Conservation (phyloP, 2,113 vertebrate genomes). For the Myotis lucifugus region DNA sequence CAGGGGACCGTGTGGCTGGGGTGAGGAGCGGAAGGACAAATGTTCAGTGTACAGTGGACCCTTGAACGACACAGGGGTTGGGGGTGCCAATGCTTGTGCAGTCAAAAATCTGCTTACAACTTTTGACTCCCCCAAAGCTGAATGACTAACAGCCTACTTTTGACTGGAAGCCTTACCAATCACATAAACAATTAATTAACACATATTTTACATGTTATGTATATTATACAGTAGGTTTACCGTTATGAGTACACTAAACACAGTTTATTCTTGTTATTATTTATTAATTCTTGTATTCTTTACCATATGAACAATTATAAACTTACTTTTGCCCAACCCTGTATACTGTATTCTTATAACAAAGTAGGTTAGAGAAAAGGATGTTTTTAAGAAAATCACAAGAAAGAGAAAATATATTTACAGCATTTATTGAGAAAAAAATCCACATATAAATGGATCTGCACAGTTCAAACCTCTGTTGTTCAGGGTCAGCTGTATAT, state of each 20-base stretch:
- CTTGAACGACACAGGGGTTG: background rate
- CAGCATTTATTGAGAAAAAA: no score
- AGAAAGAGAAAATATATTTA: background rate
- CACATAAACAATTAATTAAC: background rate
- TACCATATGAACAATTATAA: background rate
- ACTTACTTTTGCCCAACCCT: background rate
- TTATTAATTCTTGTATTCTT: background rate
- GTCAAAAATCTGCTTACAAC: background rate
- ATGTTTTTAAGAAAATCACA: background rate
- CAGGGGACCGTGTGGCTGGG: slow-evolving; percentile 4
- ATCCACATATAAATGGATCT: no score
- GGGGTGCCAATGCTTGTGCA: background rate
- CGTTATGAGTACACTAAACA: background rate
- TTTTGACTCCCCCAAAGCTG: background rate
- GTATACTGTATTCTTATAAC: background rate
- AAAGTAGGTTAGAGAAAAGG: background rate
- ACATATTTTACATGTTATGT: background rate
- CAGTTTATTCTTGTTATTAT: background rate
- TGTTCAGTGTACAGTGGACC: background rate
- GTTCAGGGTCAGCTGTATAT: background rate
- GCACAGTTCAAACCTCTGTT: background rate
- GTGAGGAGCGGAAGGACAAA: background rate
- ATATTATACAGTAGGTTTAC: background rate
- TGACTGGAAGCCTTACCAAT: background rate
- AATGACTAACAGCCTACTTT: background rate